Base-by-base conservation (phyloP, 2,888 invertebrate genomes). In the Nesidiocoris tenuis region DNA sequence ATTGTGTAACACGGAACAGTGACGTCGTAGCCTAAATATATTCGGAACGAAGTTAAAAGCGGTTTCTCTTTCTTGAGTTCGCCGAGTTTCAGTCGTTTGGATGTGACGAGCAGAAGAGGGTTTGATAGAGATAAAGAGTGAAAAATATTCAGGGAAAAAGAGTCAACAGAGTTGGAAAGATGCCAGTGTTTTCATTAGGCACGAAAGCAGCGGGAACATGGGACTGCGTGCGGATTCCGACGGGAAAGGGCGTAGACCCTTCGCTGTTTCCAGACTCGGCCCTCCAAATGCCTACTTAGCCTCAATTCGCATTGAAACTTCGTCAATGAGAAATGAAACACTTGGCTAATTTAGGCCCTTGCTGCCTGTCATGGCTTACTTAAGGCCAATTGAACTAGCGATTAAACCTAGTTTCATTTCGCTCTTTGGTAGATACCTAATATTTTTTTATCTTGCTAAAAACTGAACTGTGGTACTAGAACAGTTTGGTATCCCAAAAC, bases 121-220 rank as follows among this genome's bases (percentile, higher is more conserved):
- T 39, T 39, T 39, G 39, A 39, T 39, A 39, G 39, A 39, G 39
- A 39, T 39, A 39, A 39, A 39, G 39, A 39, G 39, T 39, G 39
- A 39, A 39, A 39, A 39, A 39, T 39, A 39, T 39, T 39, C 39
- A 12, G 39, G 39, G 12, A 39, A 12, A 39, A 39, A 72, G 63
- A 72, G 61, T 72, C 72, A 72, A 72, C 72, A 63, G 72, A 63
- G 72, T 54, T 72, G 72, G 72, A 61, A 54, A 7, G 72, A 16
- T n/a, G 72, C 72, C 72, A 72, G 61, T 21, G 63, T 72, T 61
- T 72, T 72, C 72, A 72, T 72, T 72, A 72, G 72, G 39, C 5
- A 19, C 22, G 18, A 7, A 16, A 5, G 1, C 21, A 63, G 65
- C 2, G 22, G 39, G 39, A 39, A 39, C 5, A 3, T 12, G 12